Evolutionary conservation across 2,113 vertebrate genomes (phyloP), one percentile per base, ranked within the genome.

Genomic region (Chrysemys picta): DNA sequence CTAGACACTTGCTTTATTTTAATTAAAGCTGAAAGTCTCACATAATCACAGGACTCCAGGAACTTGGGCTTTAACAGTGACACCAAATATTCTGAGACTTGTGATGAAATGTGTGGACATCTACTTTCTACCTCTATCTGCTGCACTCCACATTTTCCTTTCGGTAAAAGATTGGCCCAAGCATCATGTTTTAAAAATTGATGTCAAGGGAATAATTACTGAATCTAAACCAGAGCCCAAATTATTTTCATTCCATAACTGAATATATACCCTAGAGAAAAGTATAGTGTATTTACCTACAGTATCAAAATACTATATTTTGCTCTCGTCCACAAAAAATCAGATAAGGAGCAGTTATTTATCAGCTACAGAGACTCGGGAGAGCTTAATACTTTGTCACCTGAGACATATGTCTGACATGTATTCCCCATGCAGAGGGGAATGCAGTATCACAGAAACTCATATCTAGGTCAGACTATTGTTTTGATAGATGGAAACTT

Each of bases 401-500:
- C 88, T 85, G 88, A 97, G 96, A 95, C 96, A 95, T 79, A 85
- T 53, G 85, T 90, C 65, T 96, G 93, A 94, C 82, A 94, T 25
- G 85, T 85, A 93, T 89, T 96, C 94, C 89, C 92, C 83, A 25
- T 16, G 69, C 72, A 96, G 83, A 72, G 54, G 54, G 82, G 57
- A 95, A 96, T 35, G 56, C 91, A 96, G 94, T n/a, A 53, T 50
- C 88, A 69, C 3, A 93, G 84, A 87, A 90, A 82, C 57, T 78
- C 56, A 50, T 89, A 95, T 97, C 85, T 98, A 96, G 97, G 96
- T 97, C 97, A 97, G 65, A 50, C 42, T 85, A 65, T 31, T 95
- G 94, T 95, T 95, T 27, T 87, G 80, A 97, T 95, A 95, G 89
- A 93, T 93, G 19, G 42, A 92, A 97, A 97, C 89, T 88, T 95